These are phyloP conservation scores for Crocodylus rhombifer DNA, from an alignment of 2,797 vertebrate species.

Conservation along the genomic window DNA sequence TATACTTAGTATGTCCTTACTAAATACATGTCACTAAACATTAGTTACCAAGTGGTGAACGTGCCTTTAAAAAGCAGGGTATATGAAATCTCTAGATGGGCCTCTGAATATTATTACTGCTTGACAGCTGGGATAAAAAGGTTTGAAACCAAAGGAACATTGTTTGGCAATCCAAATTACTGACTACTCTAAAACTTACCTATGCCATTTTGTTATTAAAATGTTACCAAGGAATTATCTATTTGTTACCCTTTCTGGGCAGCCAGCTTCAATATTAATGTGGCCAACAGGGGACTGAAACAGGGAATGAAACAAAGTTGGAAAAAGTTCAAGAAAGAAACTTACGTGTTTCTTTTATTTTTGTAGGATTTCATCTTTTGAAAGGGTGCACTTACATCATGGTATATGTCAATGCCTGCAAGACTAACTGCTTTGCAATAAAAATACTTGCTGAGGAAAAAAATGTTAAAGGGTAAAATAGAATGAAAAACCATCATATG, in stretches of 20 bases:
- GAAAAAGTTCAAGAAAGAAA: slow-evolving; percentile 40
- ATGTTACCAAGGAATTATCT: slow-evolving; percentile 8
- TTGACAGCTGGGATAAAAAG: not conserved
- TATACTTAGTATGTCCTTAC: not conserved
- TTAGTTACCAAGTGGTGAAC: not conserved
- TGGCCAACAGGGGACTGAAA: slow-evolving; percentile 8
- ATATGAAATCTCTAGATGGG: not conserved
- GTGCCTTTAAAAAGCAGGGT: not conserved
- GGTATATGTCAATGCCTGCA: slow-evolving; percentile 47
- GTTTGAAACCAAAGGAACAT: not conserved
- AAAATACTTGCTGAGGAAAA: slow-evolving; percentile 15
- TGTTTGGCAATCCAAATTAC: slow-evolving; percentile 35
- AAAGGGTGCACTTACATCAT: slow-evolving; percentile 35
- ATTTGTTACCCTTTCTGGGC: not conserved
- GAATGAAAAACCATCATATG: slow-evolving; percentile 54
- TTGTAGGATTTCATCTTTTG: slow-evolving; percentile 46
- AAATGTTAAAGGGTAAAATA: slow-evolving; percentile 46
- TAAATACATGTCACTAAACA: not conserved
- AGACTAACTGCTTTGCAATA: slow-evolving; percentile 52
- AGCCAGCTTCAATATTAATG: not conserved
- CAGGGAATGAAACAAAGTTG: slow-evolving; percentile 9
- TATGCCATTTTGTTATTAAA: slow-evolving; percentile 25
- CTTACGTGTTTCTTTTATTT: slow-evolving; percentile 27
- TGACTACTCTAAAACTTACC: slow-evolving; percentile 3
- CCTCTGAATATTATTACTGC: not conserved